A percentile compares a stretch with the other conserved stretches of the same genome.
phyloP scores from a whole-genome alignment of 2,113 vertebrate genomes.

The Cyprinodon tularosa region DNA sequence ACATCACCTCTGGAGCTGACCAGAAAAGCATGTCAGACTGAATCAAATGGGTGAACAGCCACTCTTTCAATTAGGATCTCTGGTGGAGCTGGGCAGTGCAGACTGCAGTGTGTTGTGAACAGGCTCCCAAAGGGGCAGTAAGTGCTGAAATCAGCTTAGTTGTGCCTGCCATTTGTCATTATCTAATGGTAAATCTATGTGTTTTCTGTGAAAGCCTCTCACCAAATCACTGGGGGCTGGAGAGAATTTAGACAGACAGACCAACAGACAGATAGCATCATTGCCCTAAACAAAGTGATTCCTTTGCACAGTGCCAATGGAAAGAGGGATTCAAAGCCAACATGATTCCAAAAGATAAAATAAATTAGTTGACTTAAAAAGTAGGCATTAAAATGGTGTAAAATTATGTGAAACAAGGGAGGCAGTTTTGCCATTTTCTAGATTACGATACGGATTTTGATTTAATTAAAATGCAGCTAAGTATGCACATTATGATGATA shows the following conservation, averaged over 20 bases:
- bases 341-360: constrained; percentile 49
- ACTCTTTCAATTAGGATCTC: constrained; percentile 68
- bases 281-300: constrained; percentile 8
- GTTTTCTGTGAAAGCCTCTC: constrained; percentile 47
- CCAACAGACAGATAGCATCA: constrained; percentile 19
- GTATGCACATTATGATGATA: constrained; percentile 59
- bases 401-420: constrained; percentile 68
- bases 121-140: constrained; percentile 62
- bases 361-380: constrained; percentile 51
- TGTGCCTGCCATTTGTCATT: constrained; percentile 73
- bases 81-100: constrained; percentile 42
- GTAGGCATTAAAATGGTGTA: constrained; percentile 57
- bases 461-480: constrained; percentile 66
- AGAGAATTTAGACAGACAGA: constrained; percentile 30
- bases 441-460: constrained; percentile 63
- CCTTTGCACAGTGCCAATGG: neutral
- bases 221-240: constrained; percentile 49
- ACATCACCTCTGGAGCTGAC: constrained; percentile 70
- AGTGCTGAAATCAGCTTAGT: constrained; percentile 78
- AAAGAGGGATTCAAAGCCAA: neutral
- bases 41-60: constrained; percentile 72
- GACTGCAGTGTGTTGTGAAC: constrained; percentile 51
- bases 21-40: constrained; percentile 67
- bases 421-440: constrained; percentile 56
- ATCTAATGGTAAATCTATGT: constrained; percentile 78